A percentile compares a stretch with the other conserved stretches of the same genome.
phyloP scores from a whole-genome alignment of 2,888 invertebrate genomes.

The Chouioia cunea region DNA sequence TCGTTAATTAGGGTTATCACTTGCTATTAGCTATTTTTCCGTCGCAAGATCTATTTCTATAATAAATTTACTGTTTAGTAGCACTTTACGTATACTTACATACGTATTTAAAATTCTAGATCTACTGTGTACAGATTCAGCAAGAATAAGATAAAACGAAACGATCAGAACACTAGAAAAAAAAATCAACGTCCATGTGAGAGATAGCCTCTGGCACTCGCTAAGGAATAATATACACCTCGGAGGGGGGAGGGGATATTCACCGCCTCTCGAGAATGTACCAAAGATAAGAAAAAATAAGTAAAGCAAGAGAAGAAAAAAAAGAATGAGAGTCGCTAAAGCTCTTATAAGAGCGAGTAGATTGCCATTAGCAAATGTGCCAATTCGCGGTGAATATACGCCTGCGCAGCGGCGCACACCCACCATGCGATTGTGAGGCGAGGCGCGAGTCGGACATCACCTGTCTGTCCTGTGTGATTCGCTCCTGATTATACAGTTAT shows the following conservation, averaged over 20 bases:
- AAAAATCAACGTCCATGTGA: too few species aligned
- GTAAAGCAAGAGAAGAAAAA: constrained; percentile 24
- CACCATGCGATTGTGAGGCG: constrained; percentile 11
- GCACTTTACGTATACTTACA: too few species aligned
- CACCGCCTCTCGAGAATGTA: constrained; percentile 33
- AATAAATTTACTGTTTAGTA: not conserved
- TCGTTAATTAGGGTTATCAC: too few species aligned
- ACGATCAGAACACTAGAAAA: too few species aligned
- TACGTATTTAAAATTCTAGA: too few species aligned
- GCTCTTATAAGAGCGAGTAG: constrained; percentile 52
- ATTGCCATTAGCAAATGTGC: constrained; percentile 63
- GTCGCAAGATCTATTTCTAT: constrained; percentile 9
- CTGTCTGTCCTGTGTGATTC: constrained; percentile 37
- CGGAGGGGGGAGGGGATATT: too few species aligned
- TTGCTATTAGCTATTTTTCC: constrained; percentile 10
- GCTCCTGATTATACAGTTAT: constrained; percentile 43
- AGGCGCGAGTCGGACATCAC: constrained; percentile 41
- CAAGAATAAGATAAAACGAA: too few species aligned
- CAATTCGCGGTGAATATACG: constrained; percentile 56
- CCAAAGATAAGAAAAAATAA: not conserved
- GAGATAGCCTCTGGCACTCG: too few species aligned
- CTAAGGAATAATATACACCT: too few species aligned
- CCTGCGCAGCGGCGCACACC: constrained; percentile 50
- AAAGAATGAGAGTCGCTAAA: constrained; percentile 28
- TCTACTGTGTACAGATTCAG: too few species aligned